These are phyloP conservation scores for Eupleurogrammus muticus DNA, from an alignment of 2,797 vertebrate genomes.

Conservation along the genomic window DNA sequence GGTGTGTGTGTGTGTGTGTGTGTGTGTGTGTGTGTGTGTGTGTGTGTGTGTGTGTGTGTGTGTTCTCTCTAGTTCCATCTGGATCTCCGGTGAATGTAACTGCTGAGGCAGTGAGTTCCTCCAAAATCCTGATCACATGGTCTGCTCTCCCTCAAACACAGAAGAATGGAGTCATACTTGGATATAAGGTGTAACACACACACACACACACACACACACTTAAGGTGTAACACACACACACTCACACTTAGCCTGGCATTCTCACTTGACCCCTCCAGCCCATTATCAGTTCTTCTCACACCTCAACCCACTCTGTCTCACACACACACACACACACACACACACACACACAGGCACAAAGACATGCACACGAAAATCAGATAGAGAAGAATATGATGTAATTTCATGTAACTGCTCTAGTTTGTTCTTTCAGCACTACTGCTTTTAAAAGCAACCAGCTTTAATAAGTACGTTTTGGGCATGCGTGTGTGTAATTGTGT, in stretches of 20 bases:
- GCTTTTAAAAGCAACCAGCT: conserved; percentile 46
- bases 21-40: conserved; percentile 35
- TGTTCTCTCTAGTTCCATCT: conserved; percentile 87
- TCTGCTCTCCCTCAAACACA: conserved; percentile 85
- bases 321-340: conserved; percentile 3
- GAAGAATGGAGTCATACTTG: conserved; percentile 93
- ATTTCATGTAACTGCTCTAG: conserved; percentile 72
- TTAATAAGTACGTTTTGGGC: conserved; percentile 24
- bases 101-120: conserved; percentile 92
- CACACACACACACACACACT: conserved; percentile 28
- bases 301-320: conserved; percentile 17
- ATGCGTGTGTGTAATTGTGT: conserved; percentile 19
- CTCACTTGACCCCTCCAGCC: conserved; percentile 41
- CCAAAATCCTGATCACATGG: conserved; percentile 93
- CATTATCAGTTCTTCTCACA: conserved; percentile 49
- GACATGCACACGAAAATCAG: conserved; percentile 26
- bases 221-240: conserved; percentile 10
- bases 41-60: conserved; percentile 43
- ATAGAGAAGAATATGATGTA: conserved; percentile 72
- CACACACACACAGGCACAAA: conserved; percentile 15
- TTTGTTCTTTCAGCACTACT: conserved; percentile 46
- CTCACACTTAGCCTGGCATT: conserved; percentile 11
- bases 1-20: conserved; percentile 18
- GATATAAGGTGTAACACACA: conserved; percentile 90
- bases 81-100: conserved; percentile 91